Evolutionary conservation across 2,797 vertebrate species (phyloP).

Genomic region (Hydrocynus forskahlii): DNA sequence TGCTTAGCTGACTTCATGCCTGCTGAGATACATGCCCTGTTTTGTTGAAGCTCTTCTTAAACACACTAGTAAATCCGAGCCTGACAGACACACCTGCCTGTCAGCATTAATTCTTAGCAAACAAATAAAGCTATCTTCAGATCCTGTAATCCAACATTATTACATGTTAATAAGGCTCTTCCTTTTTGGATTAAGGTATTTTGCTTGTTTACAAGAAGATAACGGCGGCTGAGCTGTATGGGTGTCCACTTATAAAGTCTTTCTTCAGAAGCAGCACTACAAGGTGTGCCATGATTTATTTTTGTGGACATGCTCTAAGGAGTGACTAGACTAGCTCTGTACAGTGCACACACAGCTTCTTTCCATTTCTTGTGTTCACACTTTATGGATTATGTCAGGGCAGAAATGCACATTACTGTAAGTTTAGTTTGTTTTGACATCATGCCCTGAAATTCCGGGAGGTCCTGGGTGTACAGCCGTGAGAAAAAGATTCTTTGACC

Average conservation of each 20-base stretch:
- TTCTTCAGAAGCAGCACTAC: background rate
- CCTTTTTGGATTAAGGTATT: constrained; percentile 66
- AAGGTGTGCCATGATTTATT: constrained; percentile 40
- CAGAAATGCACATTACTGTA: background rate
- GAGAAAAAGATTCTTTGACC: constrained; percentile 37
- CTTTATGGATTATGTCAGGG: background rate
- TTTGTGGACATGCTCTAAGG: constrained; percentile 34
- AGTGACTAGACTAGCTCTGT: background rate
- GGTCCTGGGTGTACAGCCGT: constrained; percentile 3
- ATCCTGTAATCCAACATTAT: constrained; percentile 71
- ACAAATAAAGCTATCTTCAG: constrained; percentile 70
- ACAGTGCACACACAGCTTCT: background rate
- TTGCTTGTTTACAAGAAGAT: constrained; percentile 53
- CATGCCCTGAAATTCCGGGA: constrained; percentile 5
- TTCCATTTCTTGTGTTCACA: background rate
- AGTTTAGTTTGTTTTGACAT: constrained; percentile 15
- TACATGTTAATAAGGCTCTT: constrained; percentile 72
- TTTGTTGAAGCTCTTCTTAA: constrained; percentile 61
- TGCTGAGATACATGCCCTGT: constrained; percentile 40
- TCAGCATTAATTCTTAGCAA: constrained; percentile 73
- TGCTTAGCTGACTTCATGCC: constrained; percentile 23
- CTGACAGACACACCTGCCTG: constrained; percentile 73
- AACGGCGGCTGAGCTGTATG: constrained; percentile 44
- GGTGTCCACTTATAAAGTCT: background rate
- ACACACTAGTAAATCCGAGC: constrained; percentile 67